Conservation (phyloP, 2,113 vertebrate genomes). For the Marmota flaviventris region DNA sequence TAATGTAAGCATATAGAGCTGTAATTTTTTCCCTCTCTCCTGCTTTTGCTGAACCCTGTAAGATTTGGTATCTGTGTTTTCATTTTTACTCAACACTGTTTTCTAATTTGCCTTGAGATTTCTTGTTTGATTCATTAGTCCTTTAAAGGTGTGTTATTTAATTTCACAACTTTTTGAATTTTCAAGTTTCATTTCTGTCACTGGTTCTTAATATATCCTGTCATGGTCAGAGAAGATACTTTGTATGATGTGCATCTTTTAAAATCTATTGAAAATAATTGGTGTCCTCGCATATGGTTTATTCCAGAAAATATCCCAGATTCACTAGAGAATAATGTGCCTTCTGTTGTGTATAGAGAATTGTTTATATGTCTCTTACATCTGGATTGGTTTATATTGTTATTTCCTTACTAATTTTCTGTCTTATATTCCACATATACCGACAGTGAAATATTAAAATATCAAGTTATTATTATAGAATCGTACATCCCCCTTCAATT, state of each 20-base stretch:
- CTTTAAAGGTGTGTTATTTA: neutral
- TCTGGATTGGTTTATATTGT: neutral
- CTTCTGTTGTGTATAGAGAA: neutral
- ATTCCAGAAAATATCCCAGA: neutral
- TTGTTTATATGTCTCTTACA: neutral
- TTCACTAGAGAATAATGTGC: neutral
- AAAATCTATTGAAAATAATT: neutral
- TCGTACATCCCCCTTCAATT: neutral
- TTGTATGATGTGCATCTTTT: neutral
- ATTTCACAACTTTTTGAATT: neutral
- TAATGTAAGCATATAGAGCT: neutral
- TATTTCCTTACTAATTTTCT: neutral
- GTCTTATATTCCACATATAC: neutral
- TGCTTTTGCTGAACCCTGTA: neutral
- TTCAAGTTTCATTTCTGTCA: neutral
- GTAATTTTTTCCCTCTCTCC: neutral
- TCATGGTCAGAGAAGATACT: neutral
- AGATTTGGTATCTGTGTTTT: neutral
- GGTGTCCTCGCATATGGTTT: neutral
- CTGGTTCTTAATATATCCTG: neutral
- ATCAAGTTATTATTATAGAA: neutral
- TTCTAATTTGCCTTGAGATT: neutral
- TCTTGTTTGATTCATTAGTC: neutral
- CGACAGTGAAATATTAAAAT: neutral
- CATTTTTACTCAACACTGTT: neutral